phyloP scores from a whole-genome alignment of 2,797 vertebrate genomes.

The Protosalanx chinensis region DNA sequence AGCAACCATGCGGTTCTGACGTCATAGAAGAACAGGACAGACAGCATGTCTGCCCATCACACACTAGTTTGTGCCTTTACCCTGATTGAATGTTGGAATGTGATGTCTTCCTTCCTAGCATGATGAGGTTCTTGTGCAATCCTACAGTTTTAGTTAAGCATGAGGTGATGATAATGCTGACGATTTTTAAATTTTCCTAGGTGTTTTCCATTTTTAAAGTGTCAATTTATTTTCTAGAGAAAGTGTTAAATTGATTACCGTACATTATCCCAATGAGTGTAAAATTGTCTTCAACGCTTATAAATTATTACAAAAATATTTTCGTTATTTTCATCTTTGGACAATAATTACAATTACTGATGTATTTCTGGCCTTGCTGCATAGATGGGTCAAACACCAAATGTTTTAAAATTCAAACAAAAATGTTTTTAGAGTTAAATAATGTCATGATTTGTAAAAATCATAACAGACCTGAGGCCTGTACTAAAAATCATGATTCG shows the following conservation, averaged over 20 bases:
- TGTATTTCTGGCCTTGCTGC: not conserved
- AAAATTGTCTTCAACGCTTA: not conserved
- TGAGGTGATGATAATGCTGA: not conserved
- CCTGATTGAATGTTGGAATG: not conserved
- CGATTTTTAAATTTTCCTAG: not conserved
- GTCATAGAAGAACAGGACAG: slow-evolving; percentile 2
- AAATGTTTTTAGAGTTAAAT: not conserved
- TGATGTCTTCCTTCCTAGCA: not conserved
- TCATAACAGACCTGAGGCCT: not conserved
- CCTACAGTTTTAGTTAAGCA: not conserved
- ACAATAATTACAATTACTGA: not conserved
- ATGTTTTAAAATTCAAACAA: not conserved
- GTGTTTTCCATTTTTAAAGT: no score
- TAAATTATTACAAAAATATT: not conserved
- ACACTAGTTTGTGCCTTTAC: no score
- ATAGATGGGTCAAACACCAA: not conserved
- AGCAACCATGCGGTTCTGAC: not conserved
- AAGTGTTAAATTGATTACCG: no score
- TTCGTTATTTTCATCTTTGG: not conserved
- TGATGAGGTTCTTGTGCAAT: not conserved
- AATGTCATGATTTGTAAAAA: not conserved
- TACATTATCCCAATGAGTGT: no score
- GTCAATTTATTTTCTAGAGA: no score
- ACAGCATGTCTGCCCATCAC: not conserved
- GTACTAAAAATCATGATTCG: no score